Evolutionary conservation across 2,113 vertebrate species (phyloP).

Genomic region (Aspiorhynchus laticeps): DNA sequence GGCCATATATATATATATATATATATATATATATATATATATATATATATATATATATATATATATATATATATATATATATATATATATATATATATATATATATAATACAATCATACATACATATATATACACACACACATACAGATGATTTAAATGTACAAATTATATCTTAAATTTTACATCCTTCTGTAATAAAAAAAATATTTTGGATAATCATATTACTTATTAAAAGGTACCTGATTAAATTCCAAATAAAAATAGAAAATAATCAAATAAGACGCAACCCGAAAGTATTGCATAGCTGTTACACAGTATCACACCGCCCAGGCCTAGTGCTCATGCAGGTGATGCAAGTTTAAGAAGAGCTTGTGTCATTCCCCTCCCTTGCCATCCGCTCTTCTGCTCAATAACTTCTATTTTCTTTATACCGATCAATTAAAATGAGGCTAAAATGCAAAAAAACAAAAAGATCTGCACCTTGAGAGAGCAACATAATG

Average conservation of each 20-base stretch:
- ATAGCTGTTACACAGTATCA: background rate
- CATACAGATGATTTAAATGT: no score
- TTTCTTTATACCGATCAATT: background rate
- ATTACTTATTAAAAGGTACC: background rate
- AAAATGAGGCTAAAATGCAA: background rate
- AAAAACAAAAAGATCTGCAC: background rate
- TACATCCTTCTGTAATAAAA: no score
- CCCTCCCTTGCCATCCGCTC: background rate
- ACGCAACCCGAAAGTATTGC: background rate
- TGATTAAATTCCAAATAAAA: background rate
- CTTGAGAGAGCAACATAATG: no score
- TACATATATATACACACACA: no score
- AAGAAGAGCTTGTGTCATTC: background rate
- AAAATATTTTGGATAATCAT: background rate
- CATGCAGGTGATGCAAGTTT: background rate
- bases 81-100: no score
- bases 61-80: no score
- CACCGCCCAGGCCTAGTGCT: background rate
- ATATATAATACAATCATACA: no score
- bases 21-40: no score
- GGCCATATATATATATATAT: no score
- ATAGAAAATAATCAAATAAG: background rate
- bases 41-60: no score
- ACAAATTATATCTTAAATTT: no score
- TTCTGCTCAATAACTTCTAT: background rate